Evolutionary conservation across 2,797 vertebrate genomes (phyloP).

Genomic region (Spea hammondii): DNA sequence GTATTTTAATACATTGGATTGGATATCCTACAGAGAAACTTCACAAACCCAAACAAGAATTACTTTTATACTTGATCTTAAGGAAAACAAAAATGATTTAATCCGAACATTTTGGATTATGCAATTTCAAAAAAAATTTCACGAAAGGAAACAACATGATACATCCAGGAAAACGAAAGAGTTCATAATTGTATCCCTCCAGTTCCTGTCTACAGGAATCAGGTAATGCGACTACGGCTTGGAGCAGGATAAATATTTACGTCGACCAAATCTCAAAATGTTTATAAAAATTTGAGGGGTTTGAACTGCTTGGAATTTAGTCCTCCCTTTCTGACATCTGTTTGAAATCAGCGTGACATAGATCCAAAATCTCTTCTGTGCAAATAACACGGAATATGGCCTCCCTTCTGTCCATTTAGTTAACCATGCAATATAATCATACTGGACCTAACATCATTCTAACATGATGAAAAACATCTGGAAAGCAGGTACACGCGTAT

Average conservation of each 20-base stretch:
- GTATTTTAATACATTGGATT: no score
- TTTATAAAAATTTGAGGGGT: slow-evolving; percentile 1
- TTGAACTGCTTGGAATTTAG: not conserved
- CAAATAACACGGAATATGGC: slow-evolving; percentile 33
- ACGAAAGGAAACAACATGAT: not conserved
- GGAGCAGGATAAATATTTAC: slow-evolving; percentile 36
- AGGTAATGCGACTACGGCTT: slow-evolving; percentile 8
- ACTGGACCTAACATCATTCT: slow-evolving; percentile 36
- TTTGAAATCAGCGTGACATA: slow-evolving; percentile 38
- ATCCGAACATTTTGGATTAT: no score
- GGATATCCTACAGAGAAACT: no score
- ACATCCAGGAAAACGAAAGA: not conserved
- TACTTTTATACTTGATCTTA: no score
- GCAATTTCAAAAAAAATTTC: not conserved
- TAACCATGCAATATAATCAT: slow-evolving; percentile 18
- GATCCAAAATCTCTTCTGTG: slow-evolving; percentile 16
- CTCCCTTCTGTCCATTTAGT: slow-evolving; percentile 29
- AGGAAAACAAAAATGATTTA: not conserved
- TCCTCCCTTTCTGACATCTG: slow-evolving; percentile 36
- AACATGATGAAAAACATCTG: slow-evolving; percentile 42
- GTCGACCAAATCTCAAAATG: slow-evolving; percentile 4
- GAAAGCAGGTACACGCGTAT: slow-evolving; percentile 8
- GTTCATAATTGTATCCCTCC: not conserved
- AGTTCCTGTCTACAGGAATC: slow-evolving; percentile 27
- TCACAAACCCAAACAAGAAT: no score